phyloP scores from a whole-genome alignment of 2,888 invertebrate species.

The Lepidonotus clava region DNA sequence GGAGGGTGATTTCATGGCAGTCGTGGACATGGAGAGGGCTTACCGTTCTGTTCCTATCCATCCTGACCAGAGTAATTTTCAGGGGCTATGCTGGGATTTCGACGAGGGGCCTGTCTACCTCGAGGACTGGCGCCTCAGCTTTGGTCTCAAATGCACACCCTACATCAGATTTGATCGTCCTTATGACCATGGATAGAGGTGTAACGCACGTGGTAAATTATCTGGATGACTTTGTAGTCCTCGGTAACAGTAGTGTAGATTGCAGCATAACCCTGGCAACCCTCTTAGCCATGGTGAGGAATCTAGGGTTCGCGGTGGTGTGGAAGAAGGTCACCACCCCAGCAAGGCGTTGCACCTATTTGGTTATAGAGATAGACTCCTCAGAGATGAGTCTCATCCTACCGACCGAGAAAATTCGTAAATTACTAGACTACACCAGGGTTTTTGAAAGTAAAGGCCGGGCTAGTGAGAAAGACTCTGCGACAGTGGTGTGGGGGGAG shows the following conservation, averaged over 20 bases:
- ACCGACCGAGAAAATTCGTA: too few relatives aligned
- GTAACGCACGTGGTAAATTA: background rate
- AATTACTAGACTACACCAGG: too few relatives aligned
- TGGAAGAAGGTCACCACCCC: too few relatives aligned
- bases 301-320: too few relatives aligned
- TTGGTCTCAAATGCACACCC: background rate
- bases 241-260: background rate
- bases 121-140: background rate
- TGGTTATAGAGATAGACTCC: too few relatives aligned
- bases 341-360: too few relatives aligned
- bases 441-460: too few relatives aligned
- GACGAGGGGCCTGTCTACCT: background rate
- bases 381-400: too few relatives aligned
- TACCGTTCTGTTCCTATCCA: background rate
- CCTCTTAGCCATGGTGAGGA: too few relatives aligned
- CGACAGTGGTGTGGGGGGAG: too few relatives aligned
- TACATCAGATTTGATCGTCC: background rate
- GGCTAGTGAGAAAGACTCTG: too few relatives aligned
- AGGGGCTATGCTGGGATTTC: background rate
- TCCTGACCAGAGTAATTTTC: background rate
- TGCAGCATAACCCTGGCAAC: too few relatives aligned
- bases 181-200: background rate
- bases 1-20: background rate
- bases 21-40: background rate
- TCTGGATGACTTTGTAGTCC: background rate